Conservation (phyloP, 64 coral and sea anemone genomes). For the Dendrophyllia cribrosa region DNA sequence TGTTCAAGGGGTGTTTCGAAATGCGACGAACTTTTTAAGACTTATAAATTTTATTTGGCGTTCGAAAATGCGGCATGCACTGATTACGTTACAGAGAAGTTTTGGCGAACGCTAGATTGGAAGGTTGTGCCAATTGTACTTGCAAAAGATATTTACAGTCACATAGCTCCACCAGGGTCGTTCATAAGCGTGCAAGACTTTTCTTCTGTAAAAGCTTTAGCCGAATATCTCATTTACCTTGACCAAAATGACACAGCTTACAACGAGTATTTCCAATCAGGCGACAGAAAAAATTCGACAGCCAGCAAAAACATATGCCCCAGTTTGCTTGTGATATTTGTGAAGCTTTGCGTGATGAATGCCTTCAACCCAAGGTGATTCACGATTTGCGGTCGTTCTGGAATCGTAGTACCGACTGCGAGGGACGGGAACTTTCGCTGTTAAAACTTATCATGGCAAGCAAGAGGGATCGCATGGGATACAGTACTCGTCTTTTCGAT, state of each 20-base stretch:
- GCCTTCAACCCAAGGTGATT: neutral
- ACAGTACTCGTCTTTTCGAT: no score
- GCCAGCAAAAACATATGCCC: neutral
- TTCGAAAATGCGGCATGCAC: conserved; percentile 5
- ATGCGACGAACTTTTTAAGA: neutral
- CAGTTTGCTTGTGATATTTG: neutral
- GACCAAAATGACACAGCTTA: conserved; percentile 5
- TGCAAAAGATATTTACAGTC: neutral
- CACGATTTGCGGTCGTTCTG: neutral
- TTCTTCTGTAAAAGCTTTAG: conserved; percentile 16
- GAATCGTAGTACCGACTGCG: neutral
- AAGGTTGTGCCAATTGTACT: neutral
- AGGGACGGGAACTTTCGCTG: neutral
- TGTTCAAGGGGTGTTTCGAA: neutral
- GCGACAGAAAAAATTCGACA: neutral
- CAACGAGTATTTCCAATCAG: neutral
- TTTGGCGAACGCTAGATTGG: neutral
- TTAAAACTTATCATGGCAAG: neutral
- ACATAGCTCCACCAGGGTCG: neutral
- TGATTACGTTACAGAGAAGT: conserved; percentile 22
- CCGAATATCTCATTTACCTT: neutral
- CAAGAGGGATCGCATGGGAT: no score
- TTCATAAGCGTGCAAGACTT: conserved; percentile 14
- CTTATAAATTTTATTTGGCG: conserved; percentile 3
- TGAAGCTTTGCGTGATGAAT: neutral